A percentile compares a stretch with the other conserved stretches of the same genome.
These are phyloP conservation scores for Drosophila tanythrix DNA, from an alignment of 2,888 invertebrate genomes.

Conservation along the genomic window DNA sequence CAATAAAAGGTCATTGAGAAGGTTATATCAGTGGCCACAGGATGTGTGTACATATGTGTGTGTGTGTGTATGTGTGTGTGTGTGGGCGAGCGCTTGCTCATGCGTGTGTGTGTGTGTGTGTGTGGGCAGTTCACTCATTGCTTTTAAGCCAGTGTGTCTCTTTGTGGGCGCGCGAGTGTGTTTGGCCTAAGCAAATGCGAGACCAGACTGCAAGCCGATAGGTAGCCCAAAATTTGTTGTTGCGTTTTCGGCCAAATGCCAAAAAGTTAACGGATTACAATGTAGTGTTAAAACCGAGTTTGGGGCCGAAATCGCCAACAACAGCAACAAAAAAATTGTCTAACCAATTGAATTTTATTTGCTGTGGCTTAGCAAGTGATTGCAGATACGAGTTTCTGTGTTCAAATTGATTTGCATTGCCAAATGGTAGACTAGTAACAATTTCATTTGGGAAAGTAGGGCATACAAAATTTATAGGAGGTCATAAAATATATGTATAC, in stretches of 20 bases:
- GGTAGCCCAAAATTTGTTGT: conserved; percentile 62
- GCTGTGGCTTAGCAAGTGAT: conserved; percentile 5
- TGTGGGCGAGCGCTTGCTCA: conserved; percentile 21
- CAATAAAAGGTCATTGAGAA: conserved; percentile 73
- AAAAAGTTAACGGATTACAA: conserved; percentile 65
- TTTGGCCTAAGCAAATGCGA: conserved; percentile 34
- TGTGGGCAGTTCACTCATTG: conserved; percentile 26
- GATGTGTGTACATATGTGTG: not conserved
- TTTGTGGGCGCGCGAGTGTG: not conserved
- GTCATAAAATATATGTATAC: not conserved
- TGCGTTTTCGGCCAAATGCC: conserved; percentile 52
- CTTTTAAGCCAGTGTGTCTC: not conserved
- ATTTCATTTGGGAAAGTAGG: not conserved
- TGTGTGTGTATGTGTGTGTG: conserved; percentile 8
- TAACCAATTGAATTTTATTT: conserved; percentile 29
- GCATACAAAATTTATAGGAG: not conserved
- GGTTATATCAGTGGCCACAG: conserved; percentile 57
- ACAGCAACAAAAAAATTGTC: not conserved
- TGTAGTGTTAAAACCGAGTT: conserved; percentile 58
- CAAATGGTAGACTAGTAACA: not conserved
- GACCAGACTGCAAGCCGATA: conserved; percentile 58
- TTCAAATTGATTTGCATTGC: conserved; percentile 8
- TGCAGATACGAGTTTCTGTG: not conserved
- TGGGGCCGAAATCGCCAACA: conserved; percentile 3
- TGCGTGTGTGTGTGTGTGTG: conserved; percentile 22